phyloP scores from a whole-genome alignment of 2,797 vertebrate genomes.

The Otus scops region DNA sequence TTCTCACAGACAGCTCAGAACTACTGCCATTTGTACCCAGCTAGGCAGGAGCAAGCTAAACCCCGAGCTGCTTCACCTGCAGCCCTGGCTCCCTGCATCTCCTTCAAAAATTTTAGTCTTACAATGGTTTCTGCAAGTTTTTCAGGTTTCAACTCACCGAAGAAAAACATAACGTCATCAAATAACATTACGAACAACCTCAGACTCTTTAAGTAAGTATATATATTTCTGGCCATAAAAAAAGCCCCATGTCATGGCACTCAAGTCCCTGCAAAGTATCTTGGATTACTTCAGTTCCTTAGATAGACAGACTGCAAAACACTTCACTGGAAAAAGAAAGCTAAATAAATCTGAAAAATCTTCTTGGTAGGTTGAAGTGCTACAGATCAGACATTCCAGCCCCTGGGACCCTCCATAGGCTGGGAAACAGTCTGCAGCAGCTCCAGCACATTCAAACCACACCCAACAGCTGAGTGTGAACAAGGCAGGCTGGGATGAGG shows the following conservation, averaged over 20 bases:
- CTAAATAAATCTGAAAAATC: neutral
- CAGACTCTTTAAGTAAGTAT: neutral
- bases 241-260: neutral
- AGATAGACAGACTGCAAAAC: neutral
- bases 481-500: neutral
- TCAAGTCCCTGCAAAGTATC: neutral
- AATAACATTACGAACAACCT: neutral
- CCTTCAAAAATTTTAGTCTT: neutral
- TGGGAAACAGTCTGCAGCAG: neutral
- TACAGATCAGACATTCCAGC: neutral
- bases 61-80: neutral
- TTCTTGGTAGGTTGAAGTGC: neutral
- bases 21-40: too few species aligned
- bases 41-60: neutral
- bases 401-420: fast-evolving
- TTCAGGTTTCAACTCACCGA: neutral
- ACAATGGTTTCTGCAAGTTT: neutral
- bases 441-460: neutral
- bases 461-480: neutral
- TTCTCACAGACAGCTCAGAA: neutral
- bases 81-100: neutral
- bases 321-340: neutral
- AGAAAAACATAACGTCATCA: neutral
- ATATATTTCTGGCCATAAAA: neutral
- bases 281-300: neutral